Conservation (phyloP, 2,113 vertebrate genomes). For the Anhinga anhinga region DNA sequence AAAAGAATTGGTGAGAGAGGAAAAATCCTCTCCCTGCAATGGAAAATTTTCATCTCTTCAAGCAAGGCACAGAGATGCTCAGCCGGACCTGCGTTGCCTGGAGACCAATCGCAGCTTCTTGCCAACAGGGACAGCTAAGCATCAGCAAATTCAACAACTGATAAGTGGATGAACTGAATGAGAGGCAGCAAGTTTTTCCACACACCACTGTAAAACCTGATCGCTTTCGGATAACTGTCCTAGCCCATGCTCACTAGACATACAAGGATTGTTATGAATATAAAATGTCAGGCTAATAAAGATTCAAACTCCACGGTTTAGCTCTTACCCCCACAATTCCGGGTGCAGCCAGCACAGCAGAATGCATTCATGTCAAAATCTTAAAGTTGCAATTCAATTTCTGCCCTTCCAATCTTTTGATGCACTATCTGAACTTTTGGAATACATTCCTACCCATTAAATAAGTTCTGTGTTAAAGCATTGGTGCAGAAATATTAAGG, state of each 20-base stretch:
- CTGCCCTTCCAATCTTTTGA: not conserved
- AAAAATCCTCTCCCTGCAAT: slow-evolving; percentile 66
- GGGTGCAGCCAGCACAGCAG: not conserved
- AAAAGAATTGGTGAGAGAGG: slow-evolving; percentile 19
- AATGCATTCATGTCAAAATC: not conserved
- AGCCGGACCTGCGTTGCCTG: slow-evolving; percentile 65
- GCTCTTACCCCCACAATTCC: not conserved
- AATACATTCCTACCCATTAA: not conserved
- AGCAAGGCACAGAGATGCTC: slow-evolving; percentile 63
- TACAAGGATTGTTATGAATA: not conserved
- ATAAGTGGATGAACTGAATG: not conserved
- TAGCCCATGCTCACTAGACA: not conserved
- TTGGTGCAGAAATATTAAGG: not conserved
- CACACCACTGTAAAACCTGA: not conserved
- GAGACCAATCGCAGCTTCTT: slow-evolving; percentile 54
- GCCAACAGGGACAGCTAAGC: slow-evolving; percentile 33
- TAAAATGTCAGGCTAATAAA: not conserved
- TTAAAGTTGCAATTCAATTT: not conserved
- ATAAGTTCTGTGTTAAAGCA: not conserved
- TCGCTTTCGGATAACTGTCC: not conserved
- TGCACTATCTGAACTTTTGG: not conserved
- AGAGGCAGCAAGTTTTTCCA: not conserved
- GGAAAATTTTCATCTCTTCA: slow-evolving; percentile 77
- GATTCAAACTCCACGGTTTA: not conserved
- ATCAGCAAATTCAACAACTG: slow-evolving; percentile 52